Base-by-base conservation (phyloP, 2,113 vertebrate genomes). In the Brienomyrus brachyistius region DNA sequence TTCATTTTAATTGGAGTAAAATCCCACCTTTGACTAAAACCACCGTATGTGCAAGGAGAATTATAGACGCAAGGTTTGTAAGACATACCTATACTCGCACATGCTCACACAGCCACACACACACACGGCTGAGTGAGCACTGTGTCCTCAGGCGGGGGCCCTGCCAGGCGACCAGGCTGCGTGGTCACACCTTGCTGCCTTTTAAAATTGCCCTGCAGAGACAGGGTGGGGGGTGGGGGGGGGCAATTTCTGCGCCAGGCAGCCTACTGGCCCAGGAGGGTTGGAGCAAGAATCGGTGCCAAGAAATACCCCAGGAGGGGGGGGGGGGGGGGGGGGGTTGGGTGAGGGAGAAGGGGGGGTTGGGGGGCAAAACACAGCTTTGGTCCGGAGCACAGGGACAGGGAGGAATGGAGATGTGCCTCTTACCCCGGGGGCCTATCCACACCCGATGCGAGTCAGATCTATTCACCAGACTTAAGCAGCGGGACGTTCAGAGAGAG, bases 151-250 rank as follows among this genome's bases (percentile, higher is more conserved):
- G 97, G 97, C 97, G 95, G 48, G 35, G 54, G 93, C 93, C 96
- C 96, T 98, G 97, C 98, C 98, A 98, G 98, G 96, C 98, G 98
- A 98, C 98, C 98, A 99, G 97, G 98, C 97, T 98, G 98, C 95
- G 96, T 96, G 97, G 98, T 99, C 98, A 99, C 98, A 99, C 98
- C 98, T 99, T 99, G 96, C 97, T 99, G 98, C 97, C 95, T 99
- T 99, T 99, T 98, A 99, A 99, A 98, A 99, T 99, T 98, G 98
- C 98, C 98, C 98, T 98, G 97, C 98, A 99, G 98, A 98, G 97
- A 97, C 95, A 96, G 96, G 96, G 96, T 95, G 66, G 66, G 66
- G 66, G 66, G 66, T 11, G 62, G 27, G 96, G 93, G 97, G 96
- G 95, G 96, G 95, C 95, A 96, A 96, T 98, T 97, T 97, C 96